Evolutionary conservation across 2,888 invertebrate genomes (phyloP), one percentile per base, ranked within the genome.

Genomic region (Hirtodrosophila alboralis): DNA sequence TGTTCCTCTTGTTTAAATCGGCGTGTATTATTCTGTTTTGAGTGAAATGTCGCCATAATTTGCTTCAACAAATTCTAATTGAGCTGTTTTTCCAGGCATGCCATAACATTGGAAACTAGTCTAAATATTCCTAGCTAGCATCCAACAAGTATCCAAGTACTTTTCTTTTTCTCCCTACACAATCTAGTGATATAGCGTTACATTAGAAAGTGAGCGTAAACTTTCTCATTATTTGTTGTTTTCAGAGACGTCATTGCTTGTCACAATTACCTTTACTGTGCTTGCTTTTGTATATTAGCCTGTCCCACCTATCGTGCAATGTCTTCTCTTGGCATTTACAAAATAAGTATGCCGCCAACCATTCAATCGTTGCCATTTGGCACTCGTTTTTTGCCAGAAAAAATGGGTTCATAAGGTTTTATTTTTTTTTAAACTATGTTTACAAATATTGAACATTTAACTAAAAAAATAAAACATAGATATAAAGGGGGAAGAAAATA

Each of bases 151-250:
- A n/a, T n/a, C n/a, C n/a, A n/a, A n/a, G n/a, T n/a, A n/a, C n/a
- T n/a, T n/a, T n/a, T n/a, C n/a, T n/a, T n/a, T n/a, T n/a, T n/a
- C n/a, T n/a, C n/a, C n/a, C n/a, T n/a, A n/a, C n/a, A n/a, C n/a
- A n/a, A n/a, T 18, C 18, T 2, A 40, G 34, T 66, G 56, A 61
- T 49, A 66, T 66, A 70, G 75, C 75, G 73, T 75, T 67, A 58
- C 63, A 70, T 54, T 76, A 71, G 75, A 75, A 75, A 75, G 75
- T 75, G 61, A 75, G 76, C 74, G 76, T 74, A 68, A 76, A 76
- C 76, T 76, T 76, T 75, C 76, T 59, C 76, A 76, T 74, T 68
- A 47, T 51, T 59, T 47, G 45, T 47, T 51, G 61, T 31, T 47
- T 21, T 13, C n/a, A 27, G 10, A 40, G 37, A 33, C 28, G 47